These are phyloP conservation scores for Bovichtus diacanthus DNA, from an alignment of 2,797 vertebrate species.

Conservation along the genomic window DNA sequence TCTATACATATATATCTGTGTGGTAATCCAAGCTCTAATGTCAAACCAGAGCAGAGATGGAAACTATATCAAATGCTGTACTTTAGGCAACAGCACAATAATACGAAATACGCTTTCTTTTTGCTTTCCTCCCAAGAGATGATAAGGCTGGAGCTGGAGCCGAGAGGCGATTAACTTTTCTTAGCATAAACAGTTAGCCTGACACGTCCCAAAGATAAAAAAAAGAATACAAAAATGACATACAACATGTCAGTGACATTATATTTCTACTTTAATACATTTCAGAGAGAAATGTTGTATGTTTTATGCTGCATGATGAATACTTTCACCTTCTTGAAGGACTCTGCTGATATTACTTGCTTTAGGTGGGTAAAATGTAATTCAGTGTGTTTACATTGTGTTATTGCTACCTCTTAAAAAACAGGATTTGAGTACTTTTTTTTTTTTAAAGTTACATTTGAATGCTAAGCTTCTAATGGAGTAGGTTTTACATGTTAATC, in stretches of 20 bases:
- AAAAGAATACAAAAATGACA: not conserved
- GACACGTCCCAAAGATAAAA: not conserved
- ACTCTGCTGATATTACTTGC: not conserved
- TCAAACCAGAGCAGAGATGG: not conserved
- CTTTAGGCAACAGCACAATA: not conserved
- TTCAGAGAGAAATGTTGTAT: no score
- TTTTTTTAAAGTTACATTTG: not conserved
- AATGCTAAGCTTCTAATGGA: not conserved
- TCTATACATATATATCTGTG: no score
- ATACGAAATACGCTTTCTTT: not conserved
- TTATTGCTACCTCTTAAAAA: not conserved
- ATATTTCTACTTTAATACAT: no score
- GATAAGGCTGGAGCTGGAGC: not conserved
- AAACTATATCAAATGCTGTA: not conserved
- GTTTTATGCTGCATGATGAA: not conserved
- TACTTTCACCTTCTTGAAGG: not conserved
- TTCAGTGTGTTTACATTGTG: not conserved
- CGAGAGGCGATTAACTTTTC: not conserved
- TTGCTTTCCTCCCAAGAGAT: not conserved
- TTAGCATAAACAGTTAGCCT: not conserved
- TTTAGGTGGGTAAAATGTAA: not conserved
- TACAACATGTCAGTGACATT: no score
- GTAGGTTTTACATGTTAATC: no score
- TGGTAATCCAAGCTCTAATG: not conserved
- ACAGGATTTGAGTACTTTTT: not conserved